Percentiles rank a stretch among this genome's conserved stretches.
Conservation (phyloP, 2,888 invertebrate species). For the Stenichneumon culpator region DNA sequence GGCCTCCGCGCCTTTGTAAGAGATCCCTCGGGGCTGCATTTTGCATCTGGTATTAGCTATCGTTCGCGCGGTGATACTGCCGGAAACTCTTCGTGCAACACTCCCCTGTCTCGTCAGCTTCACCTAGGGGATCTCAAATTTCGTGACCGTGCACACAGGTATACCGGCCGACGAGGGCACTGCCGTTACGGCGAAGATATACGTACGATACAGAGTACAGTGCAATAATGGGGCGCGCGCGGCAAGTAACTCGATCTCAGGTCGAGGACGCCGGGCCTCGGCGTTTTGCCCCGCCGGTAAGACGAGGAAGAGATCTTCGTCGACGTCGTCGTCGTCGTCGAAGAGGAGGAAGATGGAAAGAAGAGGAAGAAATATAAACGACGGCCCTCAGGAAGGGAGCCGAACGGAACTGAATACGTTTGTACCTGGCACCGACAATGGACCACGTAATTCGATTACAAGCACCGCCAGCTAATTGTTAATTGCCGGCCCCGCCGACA, state of each 20-base stretch:
- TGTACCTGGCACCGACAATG: constrained; percentile 84
- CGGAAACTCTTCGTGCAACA: neutral
- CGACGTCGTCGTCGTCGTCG: constrained; percentile 71
- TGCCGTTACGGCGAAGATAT: constrained; percentile 15
- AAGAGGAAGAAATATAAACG: constrained; percentile 70
- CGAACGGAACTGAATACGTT: constrained; percentile 83
- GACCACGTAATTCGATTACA: constrained; percentile 85
- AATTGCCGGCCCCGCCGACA: constrained; percentile 81
- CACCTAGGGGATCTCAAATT: constrained; percentile 3
- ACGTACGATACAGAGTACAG: constrained; percentile 10
- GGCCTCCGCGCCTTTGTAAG: constrained; percentile 82
- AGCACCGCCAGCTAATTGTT: constrained; percentile 85
- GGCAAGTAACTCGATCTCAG: constrained; percentile 83
- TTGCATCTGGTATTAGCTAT: constrained; percentile 78
- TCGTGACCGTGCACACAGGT: neutral
- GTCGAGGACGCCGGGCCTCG: constrained; percentile 62
- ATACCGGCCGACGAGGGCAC: neutral
- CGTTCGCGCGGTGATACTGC: constrained; percentile 43
- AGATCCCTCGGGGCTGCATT: constrained; percentile 82
- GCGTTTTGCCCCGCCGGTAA: constrained; percentile 25
- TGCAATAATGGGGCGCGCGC: constrained; percentile 67
- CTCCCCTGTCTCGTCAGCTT: constrained; percentile 47
- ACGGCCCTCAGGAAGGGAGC: constrained; percentile 70
- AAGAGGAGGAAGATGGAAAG: constrained; percentile 69
- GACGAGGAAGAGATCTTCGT: constrained; percentile 59